These are phyloP conservation scores for Synergus itoensis DNA, from an alignment of 2,888 invertebrate genomes.

Conservation along the genomic window DNA sequence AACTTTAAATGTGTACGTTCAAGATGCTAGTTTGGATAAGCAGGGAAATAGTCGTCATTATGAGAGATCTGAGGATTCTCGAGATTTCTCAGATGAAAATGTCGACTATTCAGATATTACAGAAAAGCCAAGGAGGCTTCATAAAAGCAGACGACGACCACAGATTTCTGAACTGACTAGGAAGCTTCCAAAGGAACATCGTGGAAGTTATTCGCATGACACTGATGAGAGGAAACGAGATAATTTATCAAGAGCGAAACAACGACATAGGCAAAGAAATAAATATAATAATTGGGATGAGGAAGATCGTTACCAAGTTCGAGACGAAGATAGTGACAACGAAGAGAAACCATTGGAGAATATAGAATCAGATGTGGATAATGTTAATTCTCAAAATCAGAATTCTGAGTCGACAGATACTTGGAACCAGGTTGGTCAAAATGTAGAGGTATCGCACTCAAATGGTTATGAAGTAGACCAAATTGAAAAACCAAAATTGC, in stretches of 20 bases:
- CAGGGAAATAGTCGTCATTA: slow-evolving; percentile 62
- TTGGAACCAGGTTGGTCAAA: slow-evolving; percentile 72
- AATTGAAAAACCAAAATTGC: slow-evolving; percentile 70
- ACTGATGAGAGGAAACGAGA: slow-evolving; percentile 60
- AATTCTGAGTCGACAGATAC: slow-evolving; percentile 50
- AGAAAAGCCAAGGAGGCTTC: slow-evolving; percentile 65
- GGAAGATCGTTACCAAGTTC: slow-evolving; percentile 58
- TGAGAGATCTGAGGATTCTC: slow-evolving; percentile 63
- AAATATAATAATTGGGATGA: slow-evolving; percentile 63
- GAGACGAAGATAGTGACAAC: slow-evolving; percentile 55
- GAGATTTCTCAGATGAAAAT: slow-evolving; percentile 66
- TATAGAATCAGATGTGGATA: slow-evolving; percentile 44
- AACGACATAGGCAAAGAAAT: slow-evolving; percentile 59
- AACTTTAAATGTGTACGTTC: slow-evolving; percentile 38
- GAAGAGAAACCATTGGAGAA: slow-evolving; percentile 47
- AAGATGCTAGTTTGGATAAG: slow-evolving; percentile 41
- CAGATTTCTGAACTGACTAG: slow-evolving; percentile 59
- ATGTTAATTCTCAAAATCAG: slow-evolving; percentile 50
- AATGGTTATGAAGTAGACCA: slow-evolving; percentile 70
- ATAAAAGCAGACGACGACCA: slow-evolving; percentile 67
- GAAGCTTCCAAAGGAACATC: slow-evolving; percentile 71
- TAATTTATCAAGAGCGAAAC: slow-evolving; percentile 59
- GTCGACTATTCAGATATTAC: slow-evolving; percentile 69
- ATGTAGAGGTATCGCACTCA: slow-evolving; percentile 68
- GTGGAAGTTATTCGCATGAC: slow-evolving; percentile 56